phyloP scores from a whole-genome alignment of 2,797 vertebrate species.

The Novumbra hubbsi region DNA sequence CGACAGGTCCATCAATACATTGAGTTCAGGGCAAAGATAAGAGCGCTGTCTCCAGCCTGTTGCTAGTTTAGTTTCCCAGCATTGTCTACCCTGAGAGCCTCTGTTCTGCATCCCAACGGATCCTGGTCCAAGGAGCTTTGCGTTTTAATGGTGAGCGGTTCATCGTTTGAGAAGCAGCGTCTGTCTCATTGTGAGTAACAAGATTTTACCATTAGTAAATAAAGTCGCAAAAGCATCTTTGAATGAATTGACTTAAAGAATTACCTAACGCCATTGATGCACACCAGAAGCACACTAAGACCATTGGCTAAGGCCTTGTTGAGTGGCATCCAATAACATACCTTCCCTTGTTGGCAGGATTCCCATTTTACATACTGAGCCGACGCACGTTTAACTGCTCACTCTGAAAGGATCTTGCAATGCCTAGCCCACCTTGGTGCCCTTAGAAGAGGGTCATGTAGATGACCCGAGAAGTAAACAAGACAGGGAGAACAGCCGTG shows the following conservation, averaged over 20 bases:
- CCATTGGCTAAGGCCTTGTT: constrained; percentile 8
- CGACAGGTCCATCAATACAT: constrained; percentile 19
- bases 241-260: neutral
- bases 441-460: neutral
- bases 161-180: neutral
- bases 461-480: neutral
- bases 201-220: neutral
- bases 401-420: neutral
- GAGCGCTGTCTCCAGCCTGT: constrained; percentile 6
- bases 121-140: neutral
- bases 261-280: neutral
- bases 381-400: constrained; percentile 9
- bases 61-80: constrained; percentile 8
- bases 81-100: constrained; percentile 1
- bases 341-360: constrained; percentile 6
- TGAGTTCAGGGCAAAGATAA: constrained; percentile 13
- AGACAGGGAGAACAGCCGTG: constrained; percentile 12
- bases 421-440: neutral
- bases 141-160: neutral
- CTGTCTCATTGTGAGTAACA: neutral
- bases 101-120: neutral
- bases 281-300: neutral
- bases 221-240: neutral
- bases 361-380: constrained; percentile 8
- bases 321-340: constrained; percentile 13